Conservation (phyloP, 2,113 vertebrate species). For the Conger conger region DNA sequence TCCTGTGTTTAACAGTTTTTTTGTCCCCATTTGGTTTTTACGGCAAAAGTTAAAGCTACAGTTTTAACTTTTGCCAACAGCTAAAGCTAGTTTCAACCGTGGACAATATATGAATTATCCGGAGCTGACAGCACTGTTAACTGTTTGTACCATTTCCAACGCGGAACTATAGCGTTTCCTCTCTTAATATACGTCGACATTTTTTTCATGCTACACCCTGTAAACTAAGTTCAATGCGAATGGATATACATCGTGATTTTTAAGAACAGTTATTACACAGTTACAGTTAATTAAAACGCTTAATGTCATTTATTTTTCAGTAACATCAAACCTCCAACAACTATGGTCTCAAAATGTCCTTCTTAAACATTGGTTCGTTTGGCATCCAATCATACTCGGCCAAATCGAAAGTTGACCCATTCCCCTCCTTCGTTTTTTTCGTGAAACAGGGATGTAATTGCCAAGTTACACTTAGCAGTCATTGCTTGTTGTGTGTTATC, state of each 20-base stretch:
- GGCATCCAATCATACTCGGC: slow-evolving; percentile 22
- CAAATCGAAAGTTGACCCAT: slow-evolving; percentile 8
- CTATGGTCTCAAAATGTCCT: not conserved
- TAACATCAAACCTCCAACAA: not conserved
- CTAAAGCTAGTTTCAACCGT: too few species aligned
- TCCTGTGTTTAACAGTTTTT: too few species aligned
- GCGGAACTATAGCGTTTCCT: not conserved
- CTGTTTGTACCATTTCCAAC: not conserved
- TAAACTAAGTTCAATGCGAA: not conserved
- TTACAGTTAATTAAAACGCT: too few species aligned
- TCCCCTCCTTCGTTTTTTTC: not conserved
- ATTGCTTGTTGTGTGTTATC: not conserved
- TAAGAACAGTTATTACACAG: not conserved
- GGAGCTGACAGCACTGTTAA: not conserved
- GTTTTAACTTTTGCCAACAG: too few species aligned
- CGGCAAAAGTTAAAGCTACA: too few species aligned
- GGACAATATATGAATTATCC: not conserved
- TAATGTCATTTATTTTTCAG: too few species aligned
- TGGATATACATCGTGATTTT: not conserved
- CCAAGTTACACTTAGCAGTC: not conserved
- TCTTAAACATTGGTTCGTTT: not conserved
- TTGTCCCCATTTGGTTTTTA: too few species aligned
- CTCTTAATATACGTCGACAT: not conserved
- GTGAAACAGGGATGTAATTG: not conserved
- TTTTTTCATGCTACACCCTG: not conserved